Base-by-base conservation (phyloP, 2,113 vertebrate species). In the Pseudopodoces humilis region DNA sequence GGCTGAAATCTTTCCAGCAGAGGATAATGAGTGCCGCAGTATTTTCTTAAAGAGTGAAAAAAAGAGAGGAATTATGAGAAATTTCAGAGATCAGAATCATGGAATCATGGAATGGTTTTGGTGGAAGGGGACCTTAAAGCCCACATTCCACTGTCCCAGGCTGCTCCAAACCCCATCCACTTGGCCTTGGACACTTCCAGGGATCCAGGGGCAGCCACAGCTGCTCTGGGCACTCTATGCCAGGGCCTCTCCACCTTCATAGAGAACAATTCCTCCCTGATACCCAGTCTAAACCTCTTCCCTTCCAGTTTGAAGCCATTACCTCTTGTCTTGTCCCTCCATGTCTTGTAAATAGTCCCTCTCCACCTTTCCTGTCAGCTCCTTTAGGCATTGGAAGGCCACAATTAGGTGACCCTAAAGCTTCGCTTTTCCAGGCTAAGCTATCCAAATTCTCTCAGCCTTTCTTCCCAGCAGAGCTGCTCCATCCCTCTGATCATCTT, bases 151-250 rank as follows among this genome's bases (percentile, higher is more conserved):
- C 59, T 17, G 0, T 5, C 9, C 35, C 35, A 80, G 47, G 41
- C 2, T 49, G 24, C 58, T 71, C 67, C 58, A 14, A 47, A 2
- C n/a, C 56, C 24, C 0, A 10, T 46, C 39, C 23, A 0, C 74
- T 41, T 31, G 30, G 49, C 30, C 50, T 56, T 56, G 65, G 47
- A 0, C 65, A 55, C 30, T n/a, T 1, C 16, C 84, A 87, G 65
- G 41, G n/a, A 63, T 41, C 27, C 58, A 72, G 56, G 28, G 27
- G 7, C 62, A 76, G 31, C 27, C 46, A 27, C 62, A 76, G 44
- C 62, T 86, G 0, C 44, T 43, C 62, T 77, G 53, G 53, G 27
- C 37, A 68, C 14, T 31, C 46, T 68, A 27, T 44, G 37, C 46
- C 63, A 68, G 33, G 33, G 33, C 6, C 46, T 59, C 0, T 9